Conservation (phyloP, 2,113 vertebrate genomes). For the Hypanus sabinus region DNA sequence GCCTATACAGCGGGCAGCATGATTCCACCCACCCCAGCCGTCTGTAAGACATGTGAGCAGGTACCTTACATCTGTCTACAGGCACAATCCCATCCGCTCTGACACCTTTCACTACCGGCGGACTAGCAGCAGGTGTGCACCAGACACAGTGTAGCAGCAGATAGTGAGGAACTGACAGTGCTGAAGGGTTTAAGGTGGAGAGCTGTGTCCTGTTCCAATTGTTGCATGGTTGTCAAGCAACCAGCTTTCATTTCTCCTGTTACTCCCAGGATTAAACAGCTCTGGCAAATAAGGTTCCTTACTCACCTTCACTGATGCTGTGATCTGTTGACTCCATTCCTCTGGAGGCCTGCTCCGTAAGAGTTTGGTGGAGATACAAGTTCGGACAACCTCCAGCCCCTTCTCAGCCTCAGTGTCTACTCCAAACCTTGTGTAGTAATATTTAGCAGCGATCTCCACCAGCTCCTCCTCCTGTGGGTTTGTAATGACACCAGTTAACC, state of each 20-base stretch:
- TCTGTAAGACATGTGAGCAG: too few relatives aligned
- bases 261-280: not conserved
- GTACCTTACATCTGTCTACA: too few relatives aligned
- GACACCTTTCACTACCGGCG: too few relatives aligned
- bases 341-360: conserved; percentile 69
- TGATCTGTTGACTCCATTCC: conserved; percentile 74
- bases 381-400: conserved; percentile 63
- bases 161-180: not conserved
- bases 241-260: not conserved
- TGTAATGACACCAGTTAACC: not conserved
- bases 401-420: conserved; percentile 51
- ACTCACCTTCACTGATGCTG: conserved; percentile 70
- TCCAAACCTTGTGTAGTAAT: conserved; percentile 73
- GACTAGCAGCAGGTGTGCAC: too few relatives aligned
- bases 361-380: conserved; percentile 66
- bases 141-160: not conserved
- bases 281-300: not conserved
- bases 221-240: too few relatives aligned
- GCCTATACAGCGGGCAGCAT: too few relatives aligned
- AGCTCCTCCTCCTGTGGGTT: conserved; percentile 71
- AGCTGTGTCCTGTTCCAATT: not conserved
- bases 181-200: not conserved
- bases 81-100: too few relatives aligned
- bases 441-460: conserved; percentile 69
- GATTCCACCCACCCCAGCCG: too few relatives aligned